Conservation (phyloP, 2,797 vertebrate genomes). For the Stomatorhinus walkeri region DNA sequence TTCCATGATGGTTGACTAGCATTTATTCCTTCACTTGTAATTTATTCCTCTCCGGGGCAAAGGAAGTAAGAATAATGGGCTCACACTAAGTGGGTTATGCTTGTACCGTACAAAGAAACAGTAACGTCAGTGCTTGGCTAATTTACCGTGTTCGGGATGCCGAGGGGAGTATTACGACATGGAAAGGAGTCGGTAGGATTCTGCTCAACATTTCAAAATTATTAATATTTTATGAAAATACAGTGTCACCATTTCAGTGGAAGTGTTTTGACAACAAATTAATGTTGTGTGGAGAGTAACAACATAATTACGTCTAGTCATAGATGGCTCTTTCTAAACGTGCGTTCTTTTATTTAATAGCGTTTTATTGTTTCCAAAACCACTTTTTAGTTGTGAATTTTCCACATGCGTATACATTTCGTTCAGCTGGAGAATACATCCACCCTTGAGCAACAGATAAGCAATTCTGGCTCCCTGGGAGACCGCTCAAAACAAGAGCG, state of each 20-base stretch:
- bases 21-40: background rate
- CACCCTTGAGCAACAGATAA: slow-evolving; percentile 64
- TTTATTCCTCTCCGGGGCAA: background rate
- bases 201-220: background rate
- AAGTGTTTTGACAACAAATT: slow-evolving; percentile 16
- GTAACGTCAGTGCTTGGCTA: background rate
- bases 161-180: background rate
- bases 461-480: slow-evolving; percentile 55
- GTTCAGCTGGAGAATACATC: slow-evolving; percentile 49
- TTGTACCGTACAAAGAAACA: background rate
- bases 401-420: slow-evolving; percentile 26
- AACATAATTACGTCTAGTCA: slow-evolving; percentile 9
- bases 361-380: slow-evolving; percentile 35
- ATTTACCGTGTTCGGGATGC: background rate
- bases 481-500: slow-evolving; percentile 55
- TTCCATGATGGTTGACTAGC: background rate
- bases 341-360: slow-evolving; percentile 30
- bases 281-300: background rate
- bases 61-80: background rate
- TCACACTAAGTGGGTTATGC: background rate
- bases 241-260: background rate
- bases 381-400: slow-evolving; percentile 30
- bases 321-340: background rate
- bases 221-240: background rate
- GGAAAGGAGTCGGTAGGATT: background rate